A percentile compares a stretch with the other conserved stretches of the same genome.
Evolutionary conservation across 2,113 vertebrate genomes (phyloP).

Genomic region (Todiramphus saurophagus): DNA sequence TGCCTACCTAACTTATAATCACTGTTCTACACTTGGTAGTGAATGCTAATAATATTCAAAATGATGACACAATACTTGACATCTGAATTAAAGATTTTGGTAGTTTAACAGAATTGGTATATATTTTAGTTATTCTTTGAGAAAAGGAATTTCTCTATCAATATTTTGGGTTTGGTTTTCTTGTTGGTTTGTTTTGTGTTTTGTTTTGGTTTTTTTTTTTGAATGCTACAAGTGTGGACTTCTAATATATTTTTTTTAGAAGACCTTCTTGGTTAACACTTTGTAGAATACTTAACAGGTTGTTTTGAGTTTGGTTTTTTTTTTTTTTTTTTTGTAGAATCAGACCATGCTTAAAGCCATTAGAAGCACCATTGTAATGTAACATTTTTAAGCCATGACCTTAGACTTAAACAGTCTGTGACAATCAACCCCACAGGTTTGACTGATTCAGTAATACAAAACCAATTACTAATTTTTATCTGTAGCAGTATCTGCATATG

Average conservation of each 20-base stretch:
- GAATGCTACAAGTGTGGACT: not conserved
- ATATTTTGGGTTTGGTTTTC: too few relatives aligned
- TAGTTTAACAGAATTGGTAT: not conserved
- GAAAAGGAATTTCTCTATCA: not conserved
- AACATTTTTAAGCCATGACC: not conserved
- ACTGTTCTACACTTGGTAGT: not conserved
- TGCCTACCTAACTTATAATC: not conserved
- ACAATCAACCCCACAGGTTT: not conserved
- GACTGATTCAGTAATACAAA: not conserved
- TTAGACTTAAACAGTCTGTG: not conserved
- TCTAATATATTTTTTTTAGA: not conserved
- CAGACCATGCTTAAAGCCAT: not conserved
- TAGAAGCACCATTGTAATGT: not conserved
- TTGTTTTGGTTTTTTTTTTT: not conserved
- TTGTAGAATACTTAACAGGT: not conserved
- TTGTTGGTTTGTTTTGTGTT: too few relatives aligned
- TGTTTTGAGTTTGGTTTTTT: not conserved
- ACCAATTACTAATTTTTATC: not conserved
- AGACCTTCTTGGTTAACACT: not conserved
- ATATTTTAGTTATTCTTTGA: not conserved
- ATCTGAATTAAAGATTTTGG: not conserved
- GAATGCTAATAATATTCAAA: not conserved
- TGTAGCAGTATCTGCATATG: not conserved
- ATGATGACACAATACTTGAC: not conserved
- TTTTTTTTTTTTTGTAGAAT: not conserved